phyloP scores from a whole-genome alignment of 2,888 invertebrate species.

The Eubasilissa splendida region DNA sequence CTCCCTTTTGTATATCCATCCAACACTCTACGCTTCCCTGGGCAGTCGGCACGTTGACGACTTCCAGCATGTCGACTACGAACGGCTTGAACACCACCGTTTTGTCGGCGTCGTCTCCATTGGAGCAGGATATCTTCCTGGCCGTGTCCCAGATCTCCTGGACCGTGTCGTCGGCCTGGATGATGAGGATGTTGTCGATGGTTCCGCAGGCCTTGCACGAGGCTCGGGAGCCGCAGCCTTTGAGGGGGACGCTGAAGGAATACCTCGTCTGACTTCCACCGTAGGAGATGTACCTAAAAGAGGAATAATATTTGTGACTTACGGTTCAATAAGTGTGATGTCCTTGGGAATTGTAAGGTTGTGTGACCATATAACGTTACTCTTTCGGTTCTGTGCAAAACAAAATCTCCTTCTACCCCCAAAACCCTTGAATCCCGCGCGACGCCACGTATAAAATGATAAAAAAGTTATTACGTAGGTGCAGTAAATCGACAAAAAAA shows the following conservation, averaged over 20 bases:
- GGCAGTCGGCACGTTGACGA: conserved; percentile 77
- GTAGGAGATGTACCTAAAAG: conserved; percentile 74
- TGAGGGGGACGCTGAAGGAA: conserved; percentile 77
- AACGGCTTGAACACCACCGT: conserved; percentile 74
- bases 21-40: conserved; percentile 81
- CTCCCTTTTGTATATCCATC: conserved; percentile 84
- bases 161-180: conserved; percentile 78
- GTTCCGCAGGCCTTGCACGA: conserved; percentile 76
- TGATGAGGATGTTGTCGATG: conserved; percentile 78
- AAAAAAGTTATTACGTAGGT: too few relatives aligned
- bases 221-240: conserved; percentile 77
- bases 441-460: too few relatives aligned
- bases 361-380: too few relatives aligned
- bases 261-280: conserved; percentile 74
- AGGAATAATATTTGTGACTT: not conserved
- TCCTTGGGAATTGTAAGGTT: too few relatives aligned
- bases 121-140: conserved; percentile 72
- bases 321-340: too few relatives aligned
- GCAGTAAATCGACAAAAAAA: too few relatives aligned
- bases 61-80: conserved; percentile 80
- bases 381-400: too few relatives aligned
- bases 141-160: conserved; percentile 80
- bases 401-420: too few relatives aligned
- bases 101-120: conserved; percentile 64
- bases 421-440: too few relatives aligned